A percentile compares a stretch with the other conserved stretches of the same genome.
Conservation (phyloP, 2,888 invertebrate genomes). For the Bombylius major region DNA sequence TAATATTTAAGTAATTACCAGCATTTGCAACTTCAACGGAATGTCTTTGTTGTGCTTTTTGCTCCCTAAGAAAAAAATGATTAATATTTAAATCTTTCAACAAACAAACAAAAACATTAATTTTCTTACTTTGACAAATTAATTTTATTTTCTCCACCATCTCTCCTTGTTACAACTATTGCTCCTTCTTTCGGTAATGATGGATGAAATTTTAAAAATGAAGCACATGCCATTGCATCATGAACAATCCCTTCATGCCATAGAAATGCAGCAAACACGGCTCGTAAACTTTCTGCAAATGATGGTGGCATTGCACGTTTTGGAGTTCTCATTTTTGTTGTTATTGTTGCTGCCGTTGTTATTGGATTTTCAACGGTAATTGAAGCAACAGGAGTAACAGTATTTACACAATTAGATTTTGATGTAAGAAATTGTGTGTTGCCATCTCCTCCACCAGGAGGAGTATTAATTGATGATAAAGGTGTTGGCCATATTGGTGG, state of each 20-base stretch:
- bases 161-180: slow-evolving; percentile 55
- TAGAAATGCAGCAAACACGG: slow-evolving; percentile 88
- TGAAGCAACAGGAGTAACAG: background rate
- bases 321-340: slow-evolving; percentile 25
- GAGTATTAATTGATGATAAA: background rate
- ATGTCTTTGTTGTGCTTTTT: slow-evolving; percentile 63
- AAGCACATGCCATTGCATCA: slow-evolving; percentile 96
- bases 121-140: slow-evolving; percentile 25
- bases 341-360: background rate
- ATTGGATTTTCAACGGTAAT: background rate
- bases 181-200: slow-evolving; percentile 68
- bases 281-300: slow-evolving; percentile 82
- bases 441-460: too few relatives aligned
- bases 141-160: slow-evolving; percentile 27
- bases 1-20: slow-evolving; percentile 62
- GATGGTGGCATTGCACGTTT: slow-evolving; percentile 85
- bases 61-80: slow-evolving; percentile 32
- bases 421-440: slow-evolving; percentile 1
- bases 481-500: slow-evolving; percentile 22
- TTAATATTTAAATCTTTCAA: too few relatives aligned
- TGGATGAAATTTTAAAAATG: slow-evolving; percentile 89
- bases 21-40: slow-evolving; percentile 73
- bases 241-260: slow-evolving; percentile 97
- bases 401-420: background rate
- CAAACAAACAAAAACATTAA: background rate